Base-by-base conservation (phyloP, 2,113 vertebrate genomes). In the Glaucomys volans region DNA sequence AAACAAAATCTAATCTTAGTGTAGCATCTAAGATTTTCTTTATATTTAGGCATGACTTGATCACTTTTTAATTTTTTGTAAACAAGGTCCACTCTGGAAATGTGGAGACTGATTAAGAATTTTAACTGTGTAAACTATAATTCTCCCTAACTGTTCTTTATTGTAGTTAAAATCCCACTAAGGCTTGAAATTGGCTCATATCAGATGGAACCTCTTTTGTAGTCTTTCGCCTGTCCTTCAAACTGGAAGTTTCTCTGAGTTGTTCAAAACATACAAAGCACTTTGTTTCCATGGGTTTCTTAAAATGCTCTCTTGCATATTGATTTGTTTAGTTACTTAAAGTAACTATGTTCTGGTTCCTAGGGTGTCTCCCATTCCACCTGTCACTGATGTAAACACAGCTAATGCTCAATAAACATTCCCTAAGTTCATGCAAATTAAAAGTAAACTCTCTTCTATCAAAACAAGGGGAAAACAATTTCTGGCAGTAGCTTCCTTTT, bases 381-480 rank as follows among this genome's bases (percentile, higher is more conserved):
- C 26, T 62, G 64, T 74, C 50, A 76, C 18, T 87, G 47, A 94
- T 24, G 84, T 76, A 10, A 66, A 42, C 18, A 66, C 57, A 62
- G 28, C 5, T 96, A 67, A 59, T 76, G 66, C 18, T 81, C 52
- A 82, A n/a, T 67, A 89, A 76, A 86, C 14, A 11, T 80, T 64
- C 11, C 42, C 59, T 59, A 93, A 22, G 3, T 91, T 83, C 28
- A 76, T 22, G 28, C 24, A 91, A 92, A 40, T 71, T 74, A 85
- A 91, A 84, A 90, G 20, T 64, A 67, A 75, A 74, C 20, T 81
- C 30, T 40, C 47, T 57, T 67, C 44, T 28, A 91, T 81, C 24
- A 89, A 92, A 96, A 84, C 20, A 84, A 96, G 40, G 90, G 4
- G 77, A 93, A 90, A 86, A 40, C 0, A 76, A 92, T 32, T 83